These are phyloP conservation scores for Aselliscus stoliczkanus DNA, from an alignment of 2,797 vertebrate species.

Conservation along the genomic window DNA sequence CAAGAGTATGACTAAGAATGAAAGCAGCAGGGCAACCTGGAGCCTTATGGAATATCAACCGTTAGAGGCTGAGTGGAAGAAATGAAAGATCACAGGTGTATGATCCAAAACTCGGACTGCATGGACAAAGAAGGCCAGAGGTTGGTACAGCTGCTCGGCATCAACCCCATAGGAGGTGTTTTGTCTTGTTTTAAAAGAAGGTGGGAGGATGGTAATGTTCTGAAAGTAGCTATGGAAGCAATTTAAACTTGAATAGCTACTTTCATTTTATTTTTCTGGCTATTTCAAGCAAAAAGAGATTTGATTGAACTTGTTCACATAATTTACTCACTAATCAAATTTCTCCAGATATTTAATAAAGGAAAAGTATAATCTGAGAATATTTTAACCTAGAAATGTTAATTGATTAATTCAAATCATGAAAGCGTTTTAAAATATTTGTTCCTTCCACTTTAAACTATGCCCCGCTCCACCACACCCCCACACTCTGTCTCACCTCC, in stretches of 20 bases:
- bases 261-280: background rate
- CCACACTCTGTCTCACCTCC: background rate
- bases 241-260: background rate
- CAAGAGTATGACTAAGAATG: background rate
- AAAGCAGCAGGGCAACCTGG: background rate
- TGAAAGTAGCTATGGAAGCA: background rate
- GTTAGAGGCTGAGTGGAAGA: background rate
- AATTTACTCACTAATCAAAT: background rate
- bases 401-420: background rate
- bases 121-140: background rate
- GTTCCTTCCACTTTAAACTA: background rate
- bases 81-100: background rate
- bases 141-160: background rate
- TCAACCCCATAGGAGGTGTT: background rate
- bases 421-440: background rate
- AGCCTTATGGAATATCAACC: background rate
- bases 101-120: background rate
- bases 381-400: background rate
- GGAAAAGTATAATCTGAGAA: background rate
- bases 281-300: background rate
- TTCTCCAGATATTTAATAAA: background rate
- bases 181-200: background rate
- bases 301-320: background rate
- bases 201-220: background rate
- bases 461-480: background rate